Percentiles rank a stretch among this genome's conserved stretches.
Evolutionary conservation across 2,888 invertebrate species (phyloP).

Genomic region (Melieria crassipennis): DNA sequence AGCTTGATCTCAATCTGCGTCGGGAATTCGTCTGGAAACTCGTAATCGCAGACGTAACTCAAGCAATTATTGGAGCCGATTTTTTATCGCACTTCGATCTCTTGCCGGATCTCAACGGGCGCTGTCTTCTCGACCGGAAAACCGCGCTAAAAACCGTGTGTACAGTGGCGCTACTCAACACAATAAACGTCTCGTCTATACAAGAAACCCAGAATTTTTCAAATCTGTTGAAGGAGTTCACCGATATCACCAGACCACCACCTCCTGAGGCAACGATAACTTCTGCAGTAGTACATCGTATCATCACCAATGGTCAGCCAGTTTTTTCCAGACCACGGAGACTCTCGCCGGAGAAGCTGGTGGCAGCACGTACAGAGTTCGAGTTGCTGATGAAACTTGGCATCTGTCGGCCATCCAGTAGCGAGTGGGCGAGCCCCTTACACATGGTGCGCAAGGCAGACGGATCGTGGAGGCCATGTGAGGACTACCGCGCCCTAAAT

Average conservation of each 20-base stretch:
- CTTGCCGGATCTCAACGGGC: not conserved
- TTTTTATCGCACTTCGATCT: not conserved
- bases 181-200: not conserved
- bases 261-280: no score
- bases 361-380: conserved; percentile 38
- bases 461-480: conserved; percentile 34
- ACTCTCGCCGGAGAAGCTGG: conserved; percentile 48
- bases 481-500: conserved; percentile 52
- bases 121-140: not conserved
- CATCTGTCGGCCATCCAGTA: conserved; percentile 62
- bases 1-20: not conserved
- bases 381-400: conserved; percentile 51
- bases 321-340: conserved; percentile 38
- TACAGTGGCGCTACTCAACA: not conserved
- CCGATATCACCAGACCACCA: not conserved
- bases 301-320: not conserved
- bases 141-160: not conserved
- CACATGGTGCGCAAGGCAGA: conserved; percentile 49
- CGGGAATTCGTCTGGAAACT: conserved; percentile 3
- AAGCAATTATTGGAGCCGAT: not conserved
- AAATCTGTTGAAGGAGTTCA: not conserved
- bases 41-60: not conserved
- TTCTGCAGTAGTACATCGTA: not conserved
- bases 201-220: not conserved
- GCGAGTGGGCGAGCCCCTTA: conserved; percentile 62